Conservation (phyloP, 2,113 vertebrate species). For the Thymallus thymallus region DNA sequence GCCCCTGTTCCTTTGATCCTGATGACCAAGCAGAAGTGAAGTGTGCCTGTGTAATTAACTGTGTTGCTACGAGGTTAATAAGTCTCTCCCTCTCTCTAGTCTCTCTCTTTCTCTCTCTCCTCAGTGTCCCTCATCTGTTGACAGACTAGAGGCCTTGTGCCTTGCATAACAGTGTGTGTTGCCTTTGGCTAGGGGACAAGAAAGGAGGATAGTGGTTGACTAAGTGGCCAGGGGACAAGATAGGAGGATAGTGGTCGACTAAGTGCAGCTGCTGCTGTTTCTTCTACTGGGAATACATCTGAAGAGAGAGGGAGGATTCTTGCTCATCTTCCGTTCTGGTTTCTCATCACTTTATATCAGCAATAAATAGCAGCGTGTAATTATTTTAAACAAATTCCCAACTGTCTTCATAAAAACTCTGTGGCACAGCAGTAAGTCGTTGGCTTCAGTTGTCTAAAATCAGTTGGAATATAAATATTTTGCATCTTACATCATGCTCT, state of each 20-base stretch:
- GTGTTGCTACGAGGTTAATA: conserved; percentile 43
- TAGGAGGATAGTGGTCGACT: not conserved
- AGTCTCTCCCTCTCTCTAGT: not conserved
- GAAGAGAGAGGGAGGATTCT: not conserved
- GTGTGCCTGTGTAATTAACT: conserved; percentile 40
- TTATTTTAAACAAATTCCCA: no score
- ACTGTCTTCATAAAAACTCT: no score
- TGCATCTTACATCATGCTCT: no score
- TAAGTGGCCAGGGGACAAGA: no score
- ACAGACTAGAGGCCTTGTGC: conserved; percentile 4
- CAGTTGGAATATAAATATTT: no score
- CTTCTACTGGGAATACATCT: conserved; percentile 16
- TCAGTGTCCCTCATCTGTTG: conserved; percentile 15
- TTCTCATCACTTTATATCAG: no score
- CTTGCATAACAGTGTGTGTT: conserved; percentile 17
- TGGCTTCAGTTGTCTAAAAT: no score
- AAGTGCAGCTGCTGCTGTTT: conserved; percentile 12
- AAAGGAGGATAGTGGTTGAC: no score
- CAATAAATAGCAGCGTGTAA: no score
- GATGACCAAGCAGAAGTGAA: conserved; percentile 49
- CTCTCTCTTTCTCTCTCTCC: not conserved
- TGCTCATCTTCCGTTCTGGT: not conserved
- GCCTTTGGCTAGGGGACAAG: not conserved
- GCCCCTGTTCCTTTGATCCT: conserved; percentile 34
- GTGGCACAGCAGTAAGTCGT: no score